phyloP scores from a whole-genome alignment of 1,140 invertebrate species.

The Dolichoris vasculosae region DNA sequence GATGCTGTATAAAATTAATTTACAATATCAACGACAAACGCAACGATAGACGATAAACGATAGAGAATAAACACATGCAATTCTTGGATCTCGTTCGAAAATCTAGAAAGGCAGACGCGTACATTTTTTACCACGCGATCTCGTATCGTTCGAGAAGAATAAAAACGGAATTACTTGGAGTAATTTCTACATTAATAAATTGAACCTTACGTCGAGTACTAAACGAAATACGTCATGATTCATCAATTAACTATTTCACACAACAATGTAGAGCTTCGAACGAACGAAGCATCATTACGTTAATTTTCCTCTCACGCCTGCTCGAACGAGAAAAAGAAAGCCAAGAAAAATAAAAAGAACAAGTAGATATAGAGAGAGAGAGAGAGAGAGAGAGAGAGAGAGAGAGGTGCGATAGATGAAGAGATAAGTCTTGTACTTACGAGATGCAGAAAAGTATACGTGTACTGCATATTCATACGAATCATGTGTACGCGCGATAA shows the following conservation, averaged over 20 bases:
- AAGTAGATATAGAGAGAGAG: neutral
- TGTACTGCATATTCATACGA: conserved; percentile 49
- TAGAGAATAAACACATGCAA: neutral
- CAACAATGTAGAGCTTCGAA: conserved; percentile 1
- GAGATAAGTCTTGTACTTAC: conserved; percentile 35
- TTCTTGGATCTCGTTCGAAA: neutral
- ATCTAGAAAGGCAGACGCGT: no score
- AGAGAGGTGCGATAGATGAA: conserved; percentile 3
- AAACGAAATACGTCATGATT: conserved; percentile 1
- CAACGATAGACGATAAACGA: neutral
- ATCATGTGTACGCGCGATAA: neutral
- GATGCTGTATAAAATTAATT: neutral
- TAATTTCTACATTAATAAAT: conserved; percentile 9
- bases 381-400: neutral
- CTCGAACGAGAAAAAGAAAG: neutral
- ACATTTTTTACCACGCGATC: no score
- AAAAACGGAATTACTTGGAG: neutral
- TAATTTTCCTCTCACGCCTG: conserved; percentile 19
- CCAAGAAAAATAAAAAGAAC: neutral
- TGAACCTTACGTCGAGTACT: neutral
- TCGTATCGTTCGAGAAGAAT: neutral
- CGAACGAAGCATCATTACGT: neutral
- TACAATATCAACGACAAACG: neutral
- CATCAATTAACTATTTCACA: conserved; percentile 7
- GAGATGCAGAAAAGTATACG: conserved; percentile 17